Base-by-base conservation (phyloP, 2,797 vertebrate genomes). In the Ataeniobius toweri region DNA sequence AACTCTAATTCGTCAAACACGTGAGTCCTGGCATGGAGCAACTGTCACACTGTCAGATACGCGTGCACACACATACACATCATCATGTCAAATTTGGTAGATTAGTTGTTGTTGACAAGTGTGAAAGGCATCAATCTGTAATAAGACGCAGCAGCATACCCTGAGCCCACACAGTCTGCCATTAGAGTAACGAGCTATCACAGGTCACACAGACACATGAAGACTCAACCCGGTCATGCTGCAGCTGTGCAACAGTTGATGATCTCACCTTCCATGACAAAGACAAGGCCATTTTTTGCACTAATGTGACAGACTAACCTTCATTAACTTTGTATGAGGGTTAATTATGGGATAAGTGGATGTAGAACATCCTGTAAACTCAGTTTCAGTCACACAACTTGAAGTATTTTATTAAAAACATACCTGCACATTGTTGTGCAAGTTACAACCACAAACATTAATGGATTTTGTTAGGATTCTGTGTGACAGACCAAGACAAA, bases 51-150 rank as follows among this genome's bases (percentile, higher is more conserved):
- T 70, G 56, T 77, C 72, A 75, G 56, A 79, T 68, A 48, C 82
- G 76, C 76, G 73, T n/a, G 51, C 51, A 59, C 76, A 80, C 65
- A 73, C 75, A 69, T 73, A 71, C 53, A 76, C 55, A 70, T 79
- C 86, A 80, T 55, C 51, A 0, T 84, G 83, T 91, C 81, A 86
- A 80, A 87, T 81, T 58, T 69, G 77, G 82, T 78, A 92, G 88
- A 93, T 90, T 91, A 88, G 89, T 74, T 85, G 86, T 69, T 88
- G 85, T 65, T 92, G 91, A 92, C 89, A 92, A 89, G 91, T 93
- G 91, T 93, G 91, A 93, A 91, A 87, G 83, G 84, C 86, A 77
- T 91, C 85, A 83, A 71, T 86, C 89, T 82, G 65, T 72, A 85
- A 72, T 24, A 70, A 80, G 75, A 85, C 72, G 55, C 75, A 74